Evolutionary conservation across 2,888 invertebrate genomes (phyloP).

Genomic region (Philaethria dido): DNA sequence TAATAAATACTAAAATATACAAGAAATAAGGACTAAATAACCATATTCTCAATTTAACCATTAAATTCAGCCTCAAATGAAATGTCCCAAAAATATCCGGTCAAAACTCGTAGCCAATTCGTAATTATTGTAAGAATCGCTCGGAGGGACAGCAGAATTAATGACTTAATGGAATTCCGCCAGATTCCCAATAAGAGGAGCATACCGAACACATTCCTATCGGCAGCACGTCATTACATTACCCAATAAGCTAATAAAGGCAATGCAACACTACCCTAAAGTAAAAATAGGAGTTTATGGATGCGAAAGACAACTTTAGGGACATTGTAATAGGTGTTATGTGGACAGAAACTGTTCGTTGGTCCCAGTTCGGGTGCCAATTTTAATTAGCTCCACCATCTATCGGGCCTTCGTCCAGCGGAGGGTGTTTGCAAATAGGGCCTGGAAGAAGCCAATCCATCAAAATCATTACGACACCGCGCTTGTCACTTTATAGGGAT

Average conservation of each 20-base stretch:
- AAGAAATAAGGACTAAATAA: background rate
- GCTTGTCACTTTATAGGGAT: slow-evolving; percentile 67
- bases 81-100: slow-evolving; percentile 28
- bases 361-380: slow-evolving; percentile 64
- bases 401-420: slow-evolving; percentile 59
- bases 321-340: slow-evolving; percentile 44
- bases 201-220: slow-evolving; percentile 44
- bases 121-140: slow-evolving; percentile 45
- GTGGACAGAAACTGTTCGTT: slow-evolving; percentile 33
- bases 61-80: background rate
- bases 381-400: slow-evolving; percentile 75
- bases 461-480: slow-evolving; percentile 82
- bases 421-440: slow-evolving; percentile 84
- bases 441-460: slow-evolving; percentile 83
- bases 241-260: slow-evolving; percentile 54
- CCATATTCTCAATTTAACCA: background rate
- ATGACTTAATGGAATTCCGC: slow-evolving; percentile 42
- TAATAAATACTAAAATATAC: background rate
- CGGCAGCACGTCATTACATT: slow-evolving; percentile 52
- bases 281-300: slow-evolving; percentile 36
- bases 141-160: slow-evolving; percentile 42
- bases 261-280: slow-evolving; percentile 48
- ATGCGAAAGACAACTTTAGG: slow-evolving; percentile 49
- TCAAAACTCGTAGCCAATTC: slow-evolving; percentile 42
- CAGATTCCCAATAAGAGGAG: slow-evolving; percentile 48